Base-by-base conservation (phyloP, 2,113 vertebrate genomes). In the Phaethon lepturus region DNA sequence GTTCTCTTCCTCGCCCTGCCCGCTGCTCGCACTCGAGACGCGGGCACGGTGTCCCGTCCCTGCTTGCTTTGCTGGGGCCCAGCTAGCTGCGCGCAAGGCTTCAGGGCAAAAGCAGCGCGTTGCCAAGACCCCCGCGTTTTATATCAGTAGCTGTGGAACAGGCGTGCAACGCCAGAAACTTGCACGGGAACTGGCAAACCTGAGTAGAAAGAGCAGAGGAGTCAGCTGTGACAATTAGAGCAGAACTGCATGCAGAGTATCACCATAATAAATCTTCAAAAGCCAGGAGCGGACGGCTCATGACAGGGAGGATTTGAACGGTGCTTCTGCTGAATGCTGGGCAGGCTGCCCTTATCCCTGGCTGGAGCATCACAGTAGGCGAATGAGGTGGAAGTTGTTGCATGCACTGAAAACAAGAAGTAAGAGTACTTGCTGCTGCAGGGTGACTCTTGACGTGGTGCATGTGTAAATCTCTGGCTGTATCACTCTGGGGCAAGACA, bases 181-280 rank as follows among this genome's bases (percentile, higher is more conserved):
- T 3, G 15, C 10, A 4, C 0, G 5, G 59, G 15, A 38, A 4
- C 28, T 5, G 52, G 19, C 5, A 14, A 5, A 22, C 7, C 9
- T 17, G 6, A 24, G 2, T 10, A 17, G 26, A 28, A 50, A 19
- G 16, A 3, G 35, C 50, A 3, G 17, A 4, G 42, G 38, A 10
- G 53, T 3, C 38, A 3, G 60, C 52, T n/a, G 44, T 4, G 22
- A 1, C 3, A 15, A 4, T 3, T 7, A 0, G 47, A 42, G 62
- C 47, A 24, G 40, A 35, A 4, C n/a, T 16, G 6, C 6, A 1
- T 4, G 53, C 38, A 1, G 35, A 2, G 38, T 1, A 9, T 19
- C 47, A 0, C 18, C 12, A 0, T 9, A 10, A 16, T 7, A 11
- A 17, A 19, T 24, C 55, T 23, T 15, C 4, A 0, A 6, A 2